A percentile compares a stretch with the other conserved stretches of the same genome.
These are phyloP conservation scores for Drosophila percnosoma DNA, from an alignment of 2,888 invertebrate species.

Conservation along the genomic window DNA sequence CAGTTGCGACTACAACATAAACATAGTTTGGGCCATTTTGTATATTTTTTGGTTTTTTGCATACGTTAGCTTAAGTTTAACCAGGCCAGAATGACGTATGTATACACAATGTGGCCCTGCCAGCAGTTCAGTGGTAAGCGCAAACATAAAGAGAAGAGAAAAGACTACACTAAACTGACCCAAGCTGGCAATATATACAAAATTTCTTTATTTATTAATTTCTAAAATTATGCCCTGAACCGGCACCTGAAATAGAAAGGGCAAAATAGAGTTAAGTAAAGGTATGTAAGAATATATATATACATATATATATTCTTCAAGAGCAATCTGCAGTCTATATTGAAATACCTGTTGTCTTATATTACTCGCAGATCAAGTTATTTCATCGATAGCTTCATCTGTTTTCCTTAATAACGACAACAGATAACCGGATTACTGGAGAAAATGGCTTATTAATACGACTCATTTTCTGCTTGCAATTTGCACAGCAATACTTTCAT, in stretches of 20 bases:
- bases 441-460: not conserved
- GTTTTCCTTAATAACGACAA: not conserved
- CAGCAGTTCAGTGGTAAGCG: not conserved
- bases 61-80: constrained; percentile 10
- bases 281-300: not conserved
- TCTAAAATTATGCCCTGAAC: not conserved
- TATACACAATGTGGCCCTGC: constrained; percentile 3
- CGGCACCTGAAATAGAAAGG: not conserved
- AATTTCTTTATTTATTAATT: not conserved
- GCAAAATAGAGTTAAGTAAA: too few species aligned
- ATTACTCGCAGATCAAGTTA: not conserved
- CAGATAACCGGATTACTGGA: not conserved
- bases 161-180: not conserved
- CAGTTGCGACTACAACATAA: constrained; percentile 5
- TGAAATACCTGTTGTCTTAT: not conserved
- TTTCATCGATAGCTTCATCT: not conserved
- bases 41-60: not conserved
- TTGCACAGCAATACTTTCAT: not conserved
- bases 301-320: not conserved
- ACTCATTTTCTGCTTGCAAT: not conserved
- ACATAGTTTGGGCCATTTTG: constrained; percentile 4
- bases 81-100: not conserved
- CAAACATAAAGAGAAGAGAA: not conserved
- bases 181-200: not conserved
- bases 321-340: not conserved